phyloP scores from a whole-genome alignment of 2,888 invertebrate species.

The Archips xylosteana region DNA sequence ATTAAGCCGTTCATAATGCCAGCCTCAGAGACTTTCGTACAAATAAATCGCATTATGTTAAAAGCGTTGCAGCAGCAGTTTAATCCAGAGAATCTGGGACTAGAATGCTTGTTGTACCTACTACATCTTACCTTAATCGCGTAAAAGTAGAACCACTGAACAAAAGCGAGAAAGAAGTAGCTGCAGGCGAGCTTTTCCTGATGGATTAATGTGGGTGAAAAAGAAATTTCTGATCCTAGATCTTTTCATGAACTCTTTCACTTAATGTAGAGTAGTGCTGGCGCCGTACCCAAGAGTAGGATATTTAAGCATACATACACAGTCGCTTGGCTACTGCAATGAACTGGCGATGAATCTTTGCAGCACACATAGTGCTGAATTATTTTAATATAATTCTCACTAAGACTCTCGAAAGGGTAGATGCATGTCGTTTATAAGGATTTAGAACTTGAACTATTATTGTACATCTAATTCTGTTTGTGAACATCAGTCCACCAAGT shows the following conservation, averaged over 20 bases:
- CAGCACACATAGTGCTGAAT: no score
- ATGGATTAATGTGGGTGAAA: constrained; percentile 19
- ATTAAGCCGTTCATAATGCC: neutral
- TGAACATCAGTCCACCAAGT: neutral
- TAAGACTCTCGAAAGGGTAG: no score
- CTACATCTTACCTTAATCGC: constrained; percentile 34
- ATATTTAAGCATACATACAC: neutral
- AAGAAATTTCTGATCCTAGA: neutral
- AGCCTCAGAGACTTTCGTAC: neutral
- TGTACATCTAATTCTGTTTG: no score
- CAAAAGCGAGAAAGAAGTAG: constrained; percentile 21
- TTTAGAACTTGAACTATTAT: no score
- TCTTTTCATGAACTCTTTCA: neutral
- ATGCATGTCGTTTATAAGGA: no score
- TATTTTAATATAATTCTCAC: no score
- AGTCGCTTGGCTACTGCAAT: neutral
- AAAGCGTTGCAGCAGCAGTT: constrained; percentile 17
- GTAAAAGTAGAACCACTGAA: constrained; percentile 28
- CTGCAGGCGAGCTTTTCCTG: constrained; percentile 15
- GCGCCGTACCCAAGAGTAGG: neutral
- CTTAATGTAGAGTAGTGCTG: neutral
- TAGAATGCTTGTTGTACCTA: constrained; percentile 22
- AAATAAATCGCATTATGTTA: constrained; percentile 18
- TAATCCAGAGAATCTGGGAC: constrained; percentile 33
- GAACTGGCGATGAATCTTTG: neutral